These are phyloP conservation scores for Carcharodon carcharias DNA, from an alignment of 2,797 vertebrate species.

Conservation along the genomic window DNA sequence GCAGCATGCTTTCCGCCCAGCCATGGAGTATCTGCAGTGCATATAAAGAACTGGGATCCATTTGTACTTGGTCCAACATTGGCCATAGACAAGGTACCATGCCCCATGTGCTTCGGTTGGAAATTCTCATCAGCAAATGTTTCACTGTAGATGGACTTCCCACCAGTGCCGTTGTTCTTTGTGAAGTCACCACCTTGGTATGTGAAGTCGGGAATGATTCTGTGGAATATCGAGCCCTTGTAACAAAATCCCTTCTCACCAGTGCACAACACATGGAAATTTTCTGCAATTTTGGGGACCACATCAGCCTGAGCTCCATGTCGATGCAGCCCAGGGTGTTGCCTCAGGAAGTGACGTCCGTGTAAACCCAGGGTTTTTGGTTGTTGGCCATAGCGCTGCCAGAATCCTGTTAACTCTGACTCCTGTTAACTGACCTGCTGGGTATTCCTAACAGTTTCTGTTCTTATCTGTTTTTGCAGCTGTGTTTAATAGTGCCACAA, in stretches of 20 bases:
- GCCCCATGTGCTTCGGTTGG: constrained; percentile 48
- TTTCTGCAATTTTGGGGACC: constrained; percentile 62
- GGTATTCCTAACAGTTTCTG: neutral
- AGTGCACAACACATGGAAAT: constrained; percentile 88
- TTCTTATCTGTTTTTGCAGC: neutral
- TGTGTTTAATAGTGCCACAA: too few relatives aligned
- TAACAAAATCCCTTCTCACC: constrained; percentile 91
- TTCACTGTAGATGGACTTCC: constrained; percentile 89
- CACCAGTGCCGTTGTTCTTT: constrained; percentile 89
- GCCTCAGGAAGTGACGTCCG: too few relatives aligned
- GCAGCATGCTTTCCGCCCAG: constrained; percentile 48
- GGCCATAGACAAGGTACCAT: constrained; percentile 81
- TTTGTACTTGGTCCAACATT: constrained; percentile 61
- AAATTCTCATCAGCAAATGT: constrained; percentile 93
- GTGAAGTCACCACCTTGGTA: constrained; percentile 97
- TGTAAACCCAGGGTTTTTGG: too few relatives aligned
- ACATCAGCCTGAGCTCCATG: too few relatives aligned
- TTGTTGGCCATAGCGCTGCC: too few relatives aligned
- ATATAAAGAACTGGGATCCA: constrained; percentile 7
- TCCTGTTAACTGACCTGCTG: neutral
- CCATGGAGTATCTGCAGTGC: fast-evolving
- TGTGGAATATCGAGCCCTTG: constrained; percentile 91
- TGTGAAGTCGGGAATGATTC: constrained; percentile 94
- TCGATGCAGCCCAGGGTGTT: too few relatives aligned
- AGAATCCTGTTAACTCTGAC: too few relatives aligned